These are phyloP conservation scores for Paramormyrops kingsleyae DNA, from an alignment of 2,113 vertebrate genomes.

Conservation along the genomic window DNA sequence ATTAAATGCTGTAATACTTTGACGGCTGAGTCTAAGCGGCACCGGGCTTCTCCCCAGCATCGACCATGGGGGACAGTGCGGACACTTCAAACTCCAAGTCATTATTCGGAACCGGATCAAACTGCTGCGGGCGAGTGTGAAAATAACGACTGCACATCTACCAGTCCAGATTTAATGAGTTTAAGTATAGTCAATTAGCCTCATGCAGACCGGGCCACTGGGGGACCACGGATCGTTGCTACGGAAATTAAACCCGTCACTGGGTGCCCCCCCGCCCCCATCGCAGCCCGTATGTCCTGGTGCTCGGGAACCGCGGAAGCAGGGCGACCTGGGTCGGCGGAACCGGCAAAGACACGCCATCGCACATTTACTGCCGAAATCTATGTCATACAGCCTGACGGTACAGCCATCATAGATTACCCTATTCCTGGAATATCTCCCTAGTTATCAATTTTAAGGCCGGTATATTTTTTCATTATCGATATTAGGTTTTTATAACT, in stretches of 20 bases:
- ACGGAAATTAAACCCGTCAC: slow-evolving; percentile 14
- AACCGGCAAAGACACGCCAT: not conserved
- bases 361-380: not conserved
- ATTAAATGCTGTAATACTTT: not conserved
- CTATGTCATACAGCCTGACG: not conserved
- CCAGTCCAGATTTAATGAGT: slow-evolving; percentile 23
- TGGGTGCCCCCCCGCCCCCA: not conserved
- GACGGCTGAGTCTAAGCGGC: not conserved
- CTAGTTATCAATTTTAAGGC: not conserved
- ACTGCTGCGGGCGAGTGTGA: not conserved
- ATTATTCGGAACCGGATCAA: not conserved
- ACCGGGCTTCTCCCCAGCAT: not conserved
- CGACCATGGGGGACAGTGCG: not conserved
- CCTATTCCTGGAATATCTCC: slow-evolving; percentile 21
- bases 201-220: not conserved
- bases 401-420: slow-evolving; percentile 27
- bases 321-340: not conserved
- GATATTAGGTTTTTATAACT: not conserved
- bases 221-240: slow-evolving; percentile 10
- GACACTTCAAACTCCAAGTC: not conserved
- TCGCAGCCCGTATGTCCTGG: not conserved
- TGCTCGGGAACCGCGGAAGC: not conserved
- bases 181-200: slow-evolving; percentile 24
- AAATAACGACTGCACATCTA: slow-evolving; percentile 6
- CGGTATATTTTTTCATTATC: not conserved